Percentiles rank a stretch among this genome's conserved stretches.
Conservation (phyloP, 1,140 invertebrate species). For the Caenorhabditis briggsae region DNA sequence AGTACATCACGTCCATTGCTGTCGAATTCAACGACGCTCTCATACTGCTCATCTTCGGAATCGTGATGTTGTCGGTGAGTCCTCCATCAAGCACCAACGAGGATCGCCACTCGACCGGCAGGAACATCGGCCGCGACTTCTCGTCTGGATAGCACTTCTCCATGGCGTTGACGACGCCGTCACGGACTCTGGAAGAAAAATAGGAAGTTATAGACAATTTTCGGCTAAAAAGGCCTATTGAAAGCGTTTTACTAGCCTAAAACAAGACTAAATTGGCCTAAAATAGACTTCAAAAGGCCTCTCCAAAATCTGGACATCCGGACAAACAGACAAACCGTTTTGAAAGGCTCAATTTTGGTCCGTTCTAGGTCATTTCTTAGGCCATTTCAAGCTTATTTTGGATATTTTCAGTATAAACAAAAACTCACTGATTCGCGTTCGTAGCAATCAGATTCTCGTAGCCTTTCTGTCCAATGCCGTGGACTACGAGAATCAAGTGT, state of each 20-base stretch:
- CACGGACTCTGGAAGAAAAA: constrained; percentile 72
- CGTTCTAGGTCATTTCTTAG: no score
- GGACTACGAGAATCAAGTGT: constrained; percentile 76
- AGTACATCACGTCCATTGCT: constrained; percentile 88
- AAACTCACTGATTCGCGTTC: constrained; percentile 75
- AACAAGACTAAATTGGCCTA: no score
- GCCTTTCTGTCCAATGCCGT: constrained; percentile 78
- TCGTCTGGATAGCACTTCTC: constrained; percentile 75
- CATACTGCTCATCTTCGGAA: constrained; percentile 73
- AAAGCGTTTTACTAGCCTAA: no score
- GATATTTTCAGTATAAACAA: not conserved
- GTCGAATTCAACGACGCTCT: constrained; percentile 79
- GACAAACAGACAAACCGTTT: no score
- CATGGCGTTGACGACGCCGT: constrained; percentile 71
- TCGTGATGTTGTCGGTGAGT: constrained; percentile 73
- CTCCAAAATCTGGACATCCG: no score
- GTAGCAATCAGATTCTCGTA: constrained; percentile 78
- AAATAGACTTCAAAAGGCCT: no score
- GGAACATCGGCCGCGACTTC: constrained; percentile 75
- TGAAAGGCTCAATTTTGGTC: no score
- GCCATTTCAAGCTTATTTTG: no score
- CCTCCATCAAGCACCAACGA: constrained; percentile 70
- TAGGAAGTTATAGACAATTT: not conserved
- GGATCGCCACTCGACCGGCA: constrained; percentile 77
- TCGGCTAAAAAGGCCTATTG: no score